phyloP scores from a whole-genome alignment of 1,140 invertebrate genomes.

The Steinernema feltiae region DNA sequence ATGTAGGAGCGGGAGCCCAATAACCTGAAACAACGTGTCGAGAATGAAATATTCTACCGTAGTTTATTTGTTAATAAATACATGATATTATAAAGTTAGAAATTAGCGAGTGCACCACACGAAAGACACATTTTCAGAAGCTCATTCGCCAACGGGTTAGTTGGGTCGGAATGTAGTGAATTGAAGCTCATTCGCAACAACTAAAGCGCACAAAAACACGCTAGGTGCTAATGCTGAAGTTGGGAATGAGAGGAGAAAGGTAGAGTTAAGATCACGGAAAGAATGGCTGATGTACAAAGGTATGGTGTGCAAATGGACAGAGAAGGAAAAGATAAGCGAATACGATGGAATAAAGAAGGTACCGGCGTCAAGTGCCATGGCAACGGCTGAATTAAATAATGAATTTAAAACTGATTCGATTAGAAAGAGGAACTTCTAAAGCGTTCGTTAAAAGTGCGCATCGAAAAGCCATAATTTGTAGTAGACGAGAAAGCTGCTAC shows the following conservation, averaged over 20 bases:
- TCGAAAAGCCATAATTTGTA: not conserved
- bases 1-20: not conserved
- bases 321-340: not conserved
- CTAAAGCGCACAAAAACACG: not conserved
- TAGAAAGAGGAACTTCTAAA: not conserved
- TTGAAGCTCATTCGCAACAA: not conserved
- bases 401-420: not conserved
- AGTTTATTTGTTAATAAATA: not conserved
- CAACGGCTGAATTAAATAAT: not conserved
- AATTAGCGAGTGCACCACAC: not conserved
- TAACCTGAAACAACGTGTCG: not conserved
- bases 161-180: not conserved
- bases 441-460: not conserved
- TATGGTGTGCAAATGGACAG: not conserved
- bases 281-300: not conserved
- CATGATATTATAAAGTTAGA: not conserved
- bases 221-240: not conserved
- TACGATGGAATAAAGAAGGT: not conserved
- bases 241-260: not conserved
- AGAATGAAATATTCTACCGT: not conserved
- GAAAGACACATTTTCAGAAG: not conserved
- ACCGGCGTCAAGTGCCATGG: slow-evolving; percentile 4
- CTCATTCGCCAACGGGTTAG: not conserved
- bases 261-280: not conserved
- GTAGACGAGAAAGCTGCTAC: not conserved